Percentiles rank a stretch among this genome's conserved stretches.
Evolutionary conservation across 1,140 invertebrate genomes (phyloP).

Genomic region (Globodera rostochiensis): DNA sequence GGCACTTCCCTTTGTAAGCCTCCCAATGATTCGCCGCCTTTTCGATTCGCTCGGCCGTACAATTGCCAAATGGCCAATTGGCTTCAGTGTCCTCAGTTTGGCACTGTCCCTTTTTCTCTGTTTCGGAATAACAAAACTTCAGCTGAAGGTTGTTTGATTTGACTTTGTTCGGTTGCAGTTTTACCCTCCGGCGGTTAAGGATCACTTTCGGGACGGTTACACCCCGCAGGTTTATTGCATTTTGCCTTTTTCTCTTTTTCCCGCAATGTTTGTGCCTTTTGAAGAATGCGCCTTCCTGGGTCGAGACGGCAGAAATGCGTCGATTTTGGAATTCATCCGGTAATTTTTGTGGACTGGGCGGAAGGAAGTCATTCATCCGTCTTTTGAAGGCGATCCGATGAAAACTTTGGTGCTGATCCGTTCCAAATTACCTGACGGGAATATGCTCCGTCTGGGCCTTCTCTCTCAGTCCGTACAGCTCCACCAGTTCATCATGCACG

Average conservation of each 20-base stretch:
- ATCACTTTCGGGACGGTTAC: constrained; percentile 61
- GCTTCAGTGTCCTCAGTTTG: constrained; percentile 26
- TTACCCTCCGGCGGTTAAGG: constrained; percentile 37
- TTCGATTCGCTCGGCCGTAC: constrained; percentile 44
- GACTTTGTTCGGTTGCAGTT: neutral
- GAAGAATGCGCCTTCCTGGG: constrained; percentile 57
- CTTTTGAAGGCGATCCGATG: constrained; percentile 52
- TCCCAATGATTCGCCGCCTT: constrained; percentile 24
- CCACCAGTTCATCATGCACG: constrained; percentile 40
- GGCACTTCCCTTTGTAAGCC: no score
- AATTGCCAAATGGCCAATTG: constrained; percentile 42
- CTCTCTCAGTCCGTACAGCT: constrained; percentile 44
- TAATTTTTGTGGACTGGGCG: constrained; percentile 1
- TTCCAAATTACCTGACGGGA: constrained; percentile 43
- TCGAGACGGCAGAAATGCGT: constrained; percentile 51
- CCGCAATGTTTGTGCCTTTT: no score
- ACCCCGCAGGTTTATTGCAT: constrained; percentile 37
- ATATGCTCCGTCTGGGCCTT: constrained; percentile 54
- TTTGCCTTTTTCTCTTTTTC: no score
- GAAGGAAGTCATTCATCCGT: neutral
- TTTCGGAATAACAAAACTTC: constrained; percentile 45
- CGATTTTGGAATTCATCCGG: constrained; percentile 58
- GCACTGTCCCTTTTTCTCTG: constrained; percentile 38
- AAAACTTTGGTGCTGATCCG: constrained; percentile 52
- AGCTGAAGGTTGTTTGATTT: constrained; percentile 32